Evolutionary conservation across 2,113 vertebrate genomes (phyloP), one percentile per base, ranked within the genome.

Genomic region (Monarcha castaneiventris): DNA sequence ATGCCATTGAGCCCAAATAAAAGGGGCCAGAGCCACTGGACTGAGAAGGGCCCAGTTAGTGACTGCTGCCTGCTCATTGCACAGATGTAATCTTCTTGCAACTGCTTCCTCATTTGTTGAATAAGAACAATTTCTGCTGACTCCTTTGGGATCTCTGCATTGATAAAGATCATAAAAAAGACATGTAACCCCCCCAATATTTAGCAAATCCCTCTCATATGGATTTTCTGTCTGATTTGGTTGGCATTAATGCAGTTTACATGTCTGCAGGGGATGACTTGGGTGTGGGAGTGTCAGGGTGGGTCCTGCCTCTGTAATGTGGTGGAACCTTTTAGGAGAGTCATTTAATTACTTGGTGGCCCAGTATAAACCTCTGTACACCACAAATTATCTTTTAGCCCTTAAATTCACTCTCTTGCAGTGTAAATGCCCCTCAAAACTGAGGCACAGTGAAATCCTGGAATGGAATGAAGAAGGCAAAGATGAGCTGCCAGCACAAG

Each of bases 1-100:
- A 97, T 11, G 98, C 98, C 67, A 67, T 98, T 52, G 87, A 21
- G 5, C 75, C 62, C 46, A 91, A 87, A 96, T 93, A 87, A 93
- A 93, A 85, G 26, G 29, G 13, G 7, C 3, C 16, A 15, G 54
- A 76, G 39, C 33, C 59, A 33, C 84, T 67, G 63, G 5, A 26
- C 37, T 41, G 12, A 55, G 41, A 67, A 52, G 32, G 30, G 27
- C 43, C 26, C 30, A 64, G 7, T 52, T 69, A 55, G 20, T 68
- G 80, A 16, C 54, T 72, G 67, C 84, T 94, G 77, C 66, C 58
- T 82, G 66, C 46, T 73, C 63, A 35, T 77, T 89, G 77, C 80
- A 56, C 71, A 27, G 2, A 41, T 64, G 74, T 80, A 74, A 55
- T 46, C 39, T 76, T 54, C 62, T 83, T 61, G 17, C 46, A 61